These are phyloP conservation scores for Pomatorhinus ruficollis DNA, from an alignment of 2,113 vertebrate species.

Conservation along the genomic window DNA sequence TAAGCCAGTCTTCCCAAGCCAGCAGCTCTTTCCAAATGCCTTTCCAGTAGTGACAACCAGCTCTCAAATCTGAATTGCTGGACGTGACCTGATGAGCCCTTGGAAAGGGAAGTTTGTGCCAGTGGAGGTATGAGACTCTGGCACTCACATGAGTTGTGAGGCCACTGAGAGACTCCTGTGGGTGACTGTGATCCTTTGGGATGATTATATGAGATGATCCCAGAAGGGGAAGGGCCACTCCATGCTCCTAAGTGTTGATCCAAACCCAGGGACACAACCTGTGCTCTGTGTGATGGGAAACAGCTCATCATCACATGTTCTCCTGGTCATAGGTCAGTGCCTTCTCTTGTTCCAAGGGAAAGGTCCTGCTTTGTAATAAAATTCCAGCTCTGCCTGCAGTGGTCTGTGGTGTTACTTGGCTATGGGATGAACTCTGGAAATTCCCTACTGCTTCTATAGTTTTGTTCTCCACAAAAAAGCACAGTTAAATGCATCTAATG, in stretches of 20 bases:
- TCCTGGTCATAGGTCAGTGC: background rate
- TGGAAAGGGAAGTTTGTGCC: background rate
- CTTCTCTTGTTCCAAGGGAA: background rate
- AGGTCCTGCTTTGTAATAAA: background rate
- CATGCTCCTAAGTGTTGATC: accelerated
- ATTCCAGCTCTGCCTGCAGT: background rate
- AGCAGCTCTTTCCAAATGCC: background rate
- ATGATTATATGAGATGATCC: background rate
- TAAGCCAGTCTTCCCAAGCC: background rate
- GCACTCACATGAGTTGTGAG: background rate
- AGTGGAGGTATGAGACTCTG: background rate
- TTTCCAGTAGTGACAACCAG: background rate
- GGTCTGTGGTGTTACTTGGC: background rate
- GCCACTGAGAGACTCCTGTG: background rate
- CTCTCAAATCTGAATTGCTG: background rate
- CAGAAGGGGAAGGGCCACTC: background rate
- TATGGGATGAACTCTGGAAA: constrained; percentile 40
- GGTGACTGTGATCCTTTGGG: background rate
- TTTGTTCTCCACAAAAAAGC: constrained; percentile 37
- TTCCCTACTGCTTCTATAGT: constrained; percentile 34
- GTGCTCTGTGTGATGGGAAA: background rate
- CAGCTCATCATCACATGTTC: background rate
- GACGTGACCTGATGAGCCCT: background rate
- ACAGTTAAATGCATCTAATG: constrained; percentile 28
- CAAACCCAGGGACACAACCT: accelerated